A percentile compares a stretch with the other conserved stretches of the same genome.
Evolutionary conservation across 2,113 vertebrate genomes (phyloP).

Genomic region (Ariopsis seemanni): DNA sequence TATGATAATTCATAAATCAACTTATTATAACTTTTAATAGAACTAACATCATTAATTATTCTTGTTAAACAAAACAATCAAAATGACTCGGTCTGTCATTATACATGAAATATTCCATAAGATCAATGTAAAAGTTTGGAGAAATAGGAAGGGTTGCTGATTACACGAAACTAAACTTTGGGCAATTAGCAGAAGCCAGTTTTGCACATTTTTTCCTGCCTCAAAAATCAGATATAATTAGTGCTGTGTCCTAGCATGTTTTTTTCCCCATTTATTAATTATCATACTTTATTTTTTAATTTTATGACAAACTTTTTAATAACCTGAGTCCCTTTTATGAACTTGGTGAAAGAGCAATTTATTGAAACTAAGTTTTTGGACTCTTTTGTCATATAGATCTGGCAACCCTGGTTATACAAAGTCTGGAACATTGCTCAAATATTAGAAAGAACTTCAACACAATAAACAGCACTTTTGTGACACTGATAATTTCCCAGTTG

Average conservation of each 20-base stretch:
- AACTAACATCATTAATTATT: too few species aligned
- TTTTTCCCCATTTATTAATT: background rate
- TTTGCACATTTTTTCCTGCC: background rate
- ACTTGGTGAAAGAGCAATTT: background rate
- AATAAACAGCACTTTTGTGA: background rate
- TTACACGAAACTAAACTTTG: background rate
- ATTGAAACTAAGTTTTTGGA: background rate
- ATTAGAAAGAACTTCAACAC: background rate
- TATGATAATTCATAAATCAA: too few species aligned
- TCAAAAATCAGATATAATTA: background rate
- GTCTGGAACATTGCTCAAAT: background rate
- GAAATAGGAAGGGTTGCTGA: background rate
- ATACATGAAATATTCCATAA: background rate
- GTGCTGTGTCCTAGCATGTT: background rate
- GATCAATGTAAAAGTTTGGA: background rate
- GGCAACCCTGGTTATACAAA: background rate
- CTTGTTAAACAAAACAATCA: too few species aligned
- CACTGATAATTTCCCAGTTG: background rate
- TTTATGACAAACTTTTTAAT: background rate
- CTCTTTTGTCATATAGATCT: background rate
- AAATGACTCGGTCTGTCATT: too few species aligned
- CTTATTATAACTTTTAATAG: too few species aligned
- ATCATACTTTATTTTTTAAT: background rate
- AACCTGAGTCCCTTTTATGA: background rate
- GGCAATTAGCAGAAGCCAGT: background rate